Percentiles rank a stretch among this genome's conserved stretches.
These are phyloP conservation scores for Hipparchia sbordonii DNA, from an alignment of 2,888 invertebrate genomes.

Conservation along the genomic window DNA sequence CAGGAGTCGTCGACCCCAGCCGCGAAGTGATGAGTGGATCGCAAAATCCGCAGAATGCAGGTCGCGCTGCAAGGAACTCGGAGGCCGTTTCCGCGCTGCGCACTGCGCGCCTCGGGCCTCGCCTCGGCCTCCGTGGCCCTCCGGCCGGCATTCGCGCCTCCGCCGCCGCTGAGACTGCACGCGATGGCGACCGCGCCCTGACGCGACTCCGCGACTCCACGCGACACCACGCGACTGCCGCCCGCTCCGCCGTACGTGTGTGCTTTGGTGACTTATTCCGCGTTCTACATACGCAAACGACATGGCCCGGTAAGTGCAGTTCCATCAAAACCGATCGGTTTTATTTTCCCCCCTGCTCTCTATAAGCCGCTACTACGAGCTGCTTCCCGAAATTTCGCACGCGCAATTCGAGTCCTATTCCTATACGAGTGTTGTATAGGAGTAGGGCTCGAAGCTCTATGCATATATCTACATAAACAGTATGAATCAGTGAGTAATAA, in stretches of 20 bases:
- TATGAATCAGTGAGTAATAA: not conserved
- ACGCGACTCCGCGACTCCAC: conserved; percentile 20
- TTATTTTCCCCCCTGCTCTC: not conserved
- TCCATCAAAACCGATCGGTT: not conserved
- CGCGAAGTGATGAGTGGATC: conserved; percentile 45
- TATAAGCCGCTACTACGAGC: not conserved
- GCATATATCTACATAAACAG: conserved; percentile 4
- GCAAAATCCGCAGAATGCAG: conserved; percentile 51
- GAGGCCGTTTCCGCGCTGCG: conserved; percentile 46
- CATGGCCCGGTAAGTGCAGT: conserved; percentile 45
- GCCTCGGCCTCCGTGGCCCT: conserved; percentile 34
- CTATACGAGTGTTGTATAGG: not conserved
- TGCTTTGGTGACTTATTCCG: conserved; percentile 55
- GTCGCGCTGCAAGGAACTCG: conserved; percentile 46
- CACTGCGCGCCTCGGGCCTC: conserved; percentile 25
- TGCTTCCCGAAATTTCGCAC: conserved; percentile 34
- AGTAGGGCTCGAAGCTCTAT: too few relatives aligned
- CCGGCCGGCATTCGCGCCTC: conserved; percentile 63
- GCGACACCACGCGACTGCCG: conserved; percentile 18
- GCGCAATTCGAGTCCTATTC: conserved; percentile 20
- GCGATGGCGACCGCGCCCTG: conserved; percentile 55
- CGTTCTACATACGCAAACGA: conserved; percentile 44
- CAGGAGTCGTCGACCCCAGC: conserved; percentile 25
- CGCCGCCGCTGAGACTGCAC: conserved; percentile 65
- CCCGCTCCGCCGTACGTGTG: conserved; percentile 37